phyloP scores from a whole-genome alignment of 2,113 vertebrate species.

The Laticauda laticaudata region DNA sequence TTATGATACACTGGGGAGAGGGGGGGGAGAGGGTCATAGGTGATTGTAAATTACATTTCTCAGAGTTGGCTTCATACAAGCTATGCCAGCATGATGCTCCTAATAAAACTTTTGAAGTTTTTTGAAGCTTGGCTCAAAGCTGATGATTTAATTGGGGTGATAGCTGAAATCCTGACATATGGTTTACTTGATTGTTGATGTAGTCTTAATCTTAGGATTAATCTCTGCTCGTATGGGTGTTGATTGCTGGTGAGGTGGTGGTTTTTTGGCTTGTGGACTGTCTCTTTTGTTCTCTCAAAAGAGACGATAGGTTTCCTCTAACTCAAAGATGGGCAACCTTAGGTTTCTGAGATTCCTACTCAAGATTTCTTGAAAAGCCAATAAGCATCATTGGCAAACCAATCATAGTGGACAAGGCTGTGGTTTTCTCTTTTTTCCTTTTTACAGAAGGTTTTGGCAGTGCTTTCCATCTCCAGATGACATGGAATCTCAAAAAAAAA shows the following conservation, averaged over 20 bases:
- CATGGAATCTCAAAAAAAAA: not conserved
- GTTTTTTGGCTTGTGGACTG: not conserved
- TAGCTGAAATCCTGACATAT: not conserved
- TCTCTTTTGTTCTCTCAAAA: not conserved
- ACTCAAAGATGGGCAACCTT: not conserved
- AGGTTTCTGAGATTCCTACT: not conserved
- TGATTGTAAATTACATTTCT: too few relatives aligned
- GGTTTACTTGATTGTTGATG: not conserved
- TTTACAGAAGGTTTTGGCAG: not conserved
- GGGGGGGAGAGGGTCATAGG: too few relatives aligned
- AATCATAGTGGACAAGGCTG: not conserved
- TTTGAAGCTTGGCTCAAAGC: too few relatives aligned
- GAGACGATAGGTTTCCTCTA: not conserved
- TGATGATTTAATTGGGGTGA: too few relatives aligned
- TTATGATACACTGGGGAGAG: too few relatives aligned
- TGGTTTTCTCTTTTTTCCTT: not conserved
- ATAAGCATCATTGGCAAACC: not conserved
- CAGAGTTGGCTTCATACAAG: too few relatives aligned
- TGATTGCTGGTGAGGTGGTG: not conserved
- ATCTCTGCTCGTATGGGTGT: not conserved
- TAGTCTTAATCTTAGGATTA: not conserved
- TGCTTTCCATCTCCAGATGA: not conserved
- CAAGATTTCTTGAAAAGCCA: not conserved
- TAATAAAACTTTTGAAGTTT: too few relatives aligned
- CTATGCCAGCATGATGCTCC: too few relatives aligned